Evolutionary conservation across 92 coral and sea anemone genomes (phyloP).

Genomic region (Porites rus): DNA sequence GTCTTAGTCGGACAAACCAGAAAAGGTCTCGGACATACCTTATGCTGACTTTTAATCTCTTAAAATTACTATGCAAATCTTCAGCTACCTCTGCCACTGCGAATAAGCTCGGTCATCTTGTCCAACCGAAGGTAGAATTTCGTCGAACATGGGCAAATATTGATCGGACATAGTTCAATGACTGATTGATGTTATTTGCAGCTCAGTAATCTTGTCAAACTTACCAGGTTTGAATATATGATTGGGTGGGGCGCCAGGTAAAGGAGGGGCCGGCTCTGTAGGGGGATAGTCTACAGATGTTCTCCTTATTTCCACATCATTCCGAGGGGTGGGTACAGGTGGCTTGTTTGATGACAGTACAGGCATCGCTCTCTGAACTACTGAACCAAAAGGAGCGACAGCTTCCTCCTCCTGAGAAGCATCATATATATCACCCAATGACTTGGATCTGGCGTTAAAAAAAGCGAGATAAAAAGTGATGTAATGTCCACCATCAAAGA

Average conservation of each 20-base stretch:
- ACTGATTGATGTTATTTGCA: too few species aligned
- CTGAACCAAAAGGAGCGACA: not conserved
- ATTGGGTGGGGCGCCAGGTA: constrained; percentile 28
- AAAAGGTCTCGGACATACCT: too few species aligned
- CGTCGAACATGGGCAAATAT: too few species aligned
- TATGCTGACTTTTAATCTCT: too few species aligned
- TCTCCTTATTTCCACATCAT: constrained; percentile 25
- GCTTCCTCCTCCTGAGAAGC: constrained; percentile 38
- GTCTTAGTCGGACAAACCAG: too few species aligned
- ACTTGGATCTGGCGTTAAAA: constrained; percentile 21
- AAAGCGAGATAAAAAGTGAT: not conserved
- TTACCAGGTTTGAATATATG: constrained; percentile 14
- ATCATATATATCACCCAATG: constrained; percentile 45
- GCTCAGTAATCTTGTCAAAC: not conserved
- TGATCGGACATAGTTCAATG: too few species aligned
- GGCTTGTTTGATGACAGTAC: not conserved
- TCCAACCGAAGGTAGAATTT: too few species aligned
- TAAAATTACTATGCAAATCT: too few species aligned
- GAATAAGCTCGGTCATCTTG: too few species aligned
- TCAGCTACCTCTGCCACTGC: too few species aligned
- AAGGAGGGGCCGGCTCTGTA: constrained; percentile 30
- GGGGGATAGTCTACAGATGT: constrained; percentile 12
- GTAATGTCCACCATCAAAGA: too few species aligned
- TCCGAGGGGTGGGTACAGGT: constrained; percentile 43
- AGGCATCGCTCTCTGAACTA: not conserved